phyloP scores from a whole-genome alignment of 2,797 vertebrate genomes.

The Smutsia temminckii region DNA sequence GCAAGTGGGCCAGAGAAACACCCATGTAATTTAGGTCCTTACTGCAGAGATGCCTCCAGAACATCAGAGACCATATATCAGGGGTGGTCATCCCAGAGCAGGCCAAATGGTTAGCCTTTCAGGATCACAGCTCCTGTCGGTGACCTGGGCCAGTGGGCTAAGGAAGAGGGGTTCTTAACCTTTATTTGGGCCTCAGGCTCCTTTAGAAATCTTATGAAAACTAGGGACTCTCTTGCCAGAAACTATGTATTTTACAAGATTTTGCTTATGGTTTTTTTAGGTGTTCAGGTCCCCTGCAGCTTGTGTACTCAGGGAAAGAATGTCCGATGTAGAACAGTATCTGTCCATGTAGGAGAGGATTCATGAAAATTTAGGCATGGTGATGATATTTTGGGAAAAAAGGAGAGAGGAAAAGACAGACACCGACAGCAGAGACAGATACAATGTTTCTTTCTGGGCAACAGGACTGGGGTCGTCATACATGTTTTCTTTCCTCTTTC shows the following conservation, averaged over 20 bases:
- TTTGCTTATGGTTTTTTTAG: not conserved
- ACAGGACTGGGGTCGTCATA: too few relatives aligned
- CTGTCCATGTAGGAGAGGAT: not conserved
- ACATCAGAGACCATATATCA: rapidly evolving
- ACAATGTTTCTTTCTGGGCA: not conserved
- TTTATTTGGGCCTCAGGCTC: not conserved
- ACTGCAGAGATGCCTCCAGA: too few relatives aligned
- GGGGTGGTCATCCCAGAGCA: rapidly evolving
- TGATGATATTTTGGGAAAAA: not conserved
- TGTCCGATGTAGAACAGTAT: too few relatives aligned
- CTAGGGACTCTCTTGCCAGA: not conserved
- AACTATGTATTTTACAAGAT: not conserved
- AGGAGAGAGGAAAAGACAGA: not conserved
- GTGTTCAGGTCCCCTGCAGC: not conserved
- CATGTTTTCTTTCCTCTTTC: not conserved
- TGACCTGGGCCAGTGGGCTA: not conserved
- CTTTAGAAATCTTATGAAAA: not conserved
- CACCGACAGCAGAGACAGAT: not conserved
- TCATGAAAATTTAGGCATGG: not conserved
- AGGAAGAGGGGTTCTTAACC: not conserved
- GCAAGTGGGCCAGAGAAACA: too few relatives aligned
- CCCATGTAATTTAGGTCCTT: rapidly evolving
- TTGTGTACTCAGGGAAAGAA: not conserved
- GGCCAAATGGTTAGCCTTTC: not conserved
- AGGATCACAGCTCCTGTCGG: not conserved